Base-by-base conservation (phyloP, 2,888 invertebrate genomes). In the Eucriotettix oculatus region DNA sequence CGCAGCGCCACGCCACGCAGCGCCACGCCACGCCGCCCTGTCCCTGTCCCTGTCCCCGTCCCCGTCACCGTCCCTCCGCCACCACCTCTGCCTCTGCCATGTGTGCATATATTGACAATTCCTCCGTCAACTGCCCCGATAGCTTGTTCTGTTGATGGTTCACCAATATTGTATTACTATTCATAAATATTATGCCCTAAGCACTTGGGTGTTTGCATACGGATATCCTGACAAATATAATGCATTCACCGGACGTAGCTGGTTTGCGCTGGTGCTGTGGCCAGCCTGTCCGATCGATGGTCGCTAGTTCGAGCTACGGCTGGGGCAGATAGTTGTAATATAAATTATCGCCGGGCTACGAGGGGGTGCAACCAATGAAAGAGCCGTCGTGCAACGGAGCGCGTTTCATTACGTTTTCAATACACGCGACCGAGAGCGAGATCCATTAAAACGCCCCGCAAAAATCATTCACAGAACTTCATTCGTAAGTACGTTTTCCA, bases 161-260 rank as follows among this genome's bases (percentile, higher is more conserved):
- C 52, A 60, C 60, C 60, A 60, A 60, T 60, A 60, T 60, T 60
- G 60, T 60, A 60, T 60, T 60, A 60, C 60, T 60, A 60, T 60
- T 60, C 60, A 60, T 60, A 60, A 60, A 60, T 55, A 55, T 55
- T 55, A 42, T 55, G 55, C 55, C 55, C 55, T 55, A 55, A 55
- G 55, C 55, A 55, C 55, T 55, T 55, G 55, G 55, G 55, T 42
- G 55, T 55, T 55, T 55, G 55, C 55, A n/a, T 41, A 42, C 48
- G 55, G 55, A 55, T 55, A 55, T 29, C 55, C 55, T 55, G 40
- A 55, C 55, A 55, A 55, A 55, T 55, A 55, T 55, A 55, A 55
- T 55, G 55, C 41, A 29, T 16, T 29, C 54, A 54, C 17, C 54
- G 54, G 54, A 29, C 29, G 29, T 29, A 29, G 29, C 29, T 29